Percentiles rank a stretch among this genome's conserved stretches.
Evolutionary conservation across 2,888 invertebrate species (phyloP).

Genomic region (Stenolophus ochropezus): DNA sequence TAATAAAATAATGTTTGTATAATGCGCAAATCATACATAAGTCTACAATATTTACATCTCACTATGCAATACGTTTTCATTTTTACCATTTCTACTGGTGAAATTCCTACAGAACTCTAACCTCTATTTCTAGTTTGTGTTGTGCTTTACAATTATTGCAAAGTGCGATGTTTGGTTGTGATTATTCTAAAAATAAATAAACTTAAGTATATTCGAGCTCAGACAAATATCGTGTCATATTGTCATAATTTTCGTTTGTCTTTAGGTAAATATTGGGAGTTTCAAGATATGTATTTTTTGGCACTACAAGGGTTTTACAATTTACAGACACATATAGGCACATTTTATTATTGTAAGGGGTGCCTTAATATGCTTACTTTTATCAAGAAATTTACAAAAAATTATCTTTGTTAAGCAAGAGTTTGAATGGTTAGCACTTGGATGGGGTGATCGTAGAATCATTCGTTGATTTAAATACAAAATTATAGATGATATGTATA

Average conservation of each 20-base stretch:
- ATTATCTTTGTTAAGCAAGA: no score
- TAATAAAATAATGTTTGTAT: neutral
- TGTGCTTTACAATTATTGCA: constrained; percentile 38
- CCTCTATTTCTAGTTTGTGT: neutral
- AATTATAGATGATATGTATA: no score
- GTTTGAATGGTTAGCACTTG: neutral
- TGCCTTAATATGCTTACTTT: neutral
- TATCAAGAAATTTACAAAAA: neutral
- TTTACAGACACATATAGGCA: constrained; percentile 27
- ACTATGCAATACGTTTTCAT: neutral
- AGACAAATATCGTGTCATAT: constrained; percentile 20
- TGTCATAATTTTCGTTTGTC: constrained; percentile 28
- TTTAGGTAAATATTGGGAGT: constrained; percentile 30
- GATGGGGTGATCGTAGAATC: no score
- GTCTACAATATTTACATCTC: neutral
- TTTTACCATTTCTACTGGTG: neutral
- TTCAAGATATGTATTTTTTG: constrained; percentile 23
- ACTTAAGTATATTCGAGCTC: neutral
- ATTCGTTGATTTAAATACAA: no score
- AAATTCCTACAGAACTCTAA: neutral
- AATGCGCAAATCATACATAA: constrained; percentile 3
- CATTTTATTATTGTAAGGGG: constrained; percentile 20
- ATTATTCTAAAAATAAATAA: neutral
- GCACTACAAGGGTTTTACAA: neutral
- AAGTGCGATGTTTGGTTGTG: constrained; percentile 42